A percentile compares a stretch with the other conserved stretches of the same genome.
Evolutionary conservation across 2,113 vertebrate species (phyloP).

Genomic region (Ellobius talpinus): DNA sequence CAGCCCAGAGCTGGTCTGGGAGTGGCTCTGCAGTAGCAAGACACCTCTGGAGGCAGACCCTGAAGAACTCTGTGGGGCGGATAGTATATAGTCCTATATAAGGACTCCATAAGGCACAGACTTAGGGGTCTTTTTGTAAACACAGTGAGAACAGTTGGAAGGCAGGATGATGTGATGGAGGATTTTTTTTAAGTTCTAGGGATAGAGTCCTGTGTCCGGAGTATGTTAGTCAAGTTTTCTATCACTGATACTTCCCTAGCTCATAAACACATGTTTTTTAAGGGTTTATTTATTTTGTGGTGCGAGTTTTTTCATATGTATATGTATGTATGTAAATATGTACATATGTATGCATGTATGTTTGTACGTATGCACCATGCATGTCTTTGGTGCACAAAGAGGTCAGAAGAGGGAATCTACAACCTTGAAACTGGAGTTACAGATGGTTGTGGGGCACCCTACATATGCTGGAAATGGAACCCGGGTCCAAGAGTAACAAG

Average conservation of each 20-base stretch:
- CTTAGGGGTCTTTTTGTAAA: background rate
- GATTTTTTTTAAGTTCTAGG: no score
- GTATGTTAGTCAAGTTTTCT: background rate
- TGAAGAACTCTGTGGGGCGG: background rate
- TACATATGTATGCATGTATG: no score
- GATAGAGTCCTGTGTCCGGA: background rate
- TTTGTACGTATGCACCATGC: background rate
- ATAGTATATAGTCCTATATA: background rate
- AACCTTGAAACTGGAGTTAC: background rate
- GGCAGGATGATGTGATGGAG: background rate
- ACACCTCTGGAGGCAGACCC: background rate
- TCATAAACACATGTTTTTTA: background rate
- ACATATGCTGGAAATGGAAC: background rate
- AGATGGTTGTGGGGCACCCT: background rate
- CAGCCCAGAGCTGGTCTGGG: background rate
- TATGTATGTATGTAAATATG: no score
- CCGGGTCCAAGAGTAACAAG: background rate
- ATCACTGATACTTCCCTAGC: background rate
- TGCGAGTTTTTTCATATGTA: background rate
- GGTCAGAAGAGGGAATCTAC: background rate
- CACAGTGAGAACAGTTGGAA: background rate
- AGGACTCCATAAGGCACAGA: background rate
- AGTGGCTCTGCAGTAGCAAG: background rate
- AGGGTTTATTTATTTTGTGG: background rate
- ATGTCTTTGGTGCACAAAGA: background rate